Evolutionary conservation across 2,113 vertebrate species (phyloP), one percentile per base, ranked within the genome.

Genomic region (Cyprinodon variegatus): DNA sequence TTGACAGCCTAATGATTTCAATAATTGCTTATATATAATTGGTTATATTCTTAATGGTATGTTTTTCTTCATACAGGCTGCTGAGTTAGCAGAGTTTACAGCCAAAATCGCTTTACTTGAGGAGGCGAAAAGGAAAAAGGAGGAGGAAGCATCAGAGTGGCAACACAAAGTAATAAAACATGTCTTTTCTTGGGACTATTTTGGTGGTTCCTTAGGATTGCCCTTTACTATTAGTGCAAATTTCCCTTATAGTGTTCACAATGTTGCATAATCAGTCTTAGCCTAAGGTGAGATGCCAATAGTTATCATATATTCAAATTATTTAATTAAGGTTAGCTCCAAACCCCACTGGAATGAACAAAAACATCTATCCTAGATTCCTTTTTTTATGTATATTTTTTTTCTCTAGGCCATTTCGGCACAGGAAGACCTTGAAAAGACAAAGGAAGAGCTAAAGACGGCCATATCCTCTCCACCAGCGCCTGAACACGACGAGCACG

Each of bases 41-140:
- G 38, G 39, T 61, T 10, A 3, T 43, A 39, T 17, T 67, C 10
- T 59, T 29, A 29, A 37, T 39, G 22, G 3, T 0, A 36, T 8
- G 22, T 69, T n/a, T 62, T 61, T 1, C 40, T 48, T 4, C 65
- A 65, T 22, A 63, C 92, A 98, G 97, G 97, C 97, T 83, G 96
- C 96, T 88, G 97, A 99, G 93, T 95, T 98, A 89, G 97, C 96
- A 1, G 97, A 99, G 93, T 99, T 97, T 85, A 98, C 97, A n/a
- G 97, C 97, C 92, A 98, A 96, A 94, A 99, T 98, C 41, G 94
- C 96, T 74, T 95, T 98, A 88, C 93, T 98, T 39, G 97, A 98
- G 89, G 97, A 98, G 59, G 96, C 97, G 79, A 98, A 98, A 94
- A 97, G 96, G 94, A 98, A 97, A 92, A 98, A 97, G 83, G 97